These are phyloP conservation scores for Hirudinaria manillensis DNA, from an alignment of 2,888 invertebrate species.

Conservation along the genomic window DNA sequence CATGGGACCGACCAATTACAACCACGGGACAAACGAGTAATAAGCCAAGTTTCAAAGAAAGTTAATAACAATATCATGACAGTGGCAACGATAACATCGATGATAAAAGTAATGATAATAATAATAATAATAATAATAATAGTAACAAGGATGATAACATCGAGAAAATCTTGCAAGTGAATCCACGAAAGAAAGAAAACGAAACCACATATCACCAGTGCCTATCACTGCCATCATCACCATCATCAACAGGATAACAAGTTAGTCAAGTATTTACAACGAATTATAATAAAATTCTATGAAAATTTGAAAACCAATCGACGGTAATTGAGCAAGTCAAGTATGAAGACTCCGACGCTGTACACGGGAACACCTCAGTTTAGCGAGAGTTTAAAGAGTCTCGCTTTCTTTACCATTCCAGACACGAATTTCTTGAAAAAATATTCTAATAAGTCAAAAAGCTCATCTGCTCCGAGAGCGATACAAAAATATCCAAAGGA, in stretches of 20 bases:
- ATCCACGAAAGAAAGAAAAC: too few species aligned
- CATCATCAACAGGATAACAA: not conserved
- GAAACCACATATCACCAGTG: too few species aligned
- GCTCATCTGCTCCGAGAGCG: not conserved
- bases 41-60: too few species aligned
- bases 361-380: conserved; percentile 8
- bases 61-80: too few species aligned
- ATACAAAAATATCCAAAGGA: conserved; percentile 1
- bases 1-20: too few species aligned
- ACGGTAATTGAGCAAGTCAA: conserved; percentile 16
- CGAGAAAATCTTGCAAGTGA: too few species aligned
- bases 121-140: too few species aligned
- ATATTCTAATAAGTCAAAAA: conserved; percentile 16
- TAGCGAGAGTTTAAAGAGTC: not conserved
- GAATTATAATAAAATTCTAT: conserved; percentile 13
- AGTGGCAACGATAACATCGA: too few species aligned
- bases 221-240: too few species aligned
- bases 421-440: conserved; percentile 8
- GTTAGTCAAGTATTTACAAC: not conserved
- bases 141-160: too few species aligned
- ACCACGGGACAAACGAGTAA: too few species aligned
- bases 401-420: not conserved
- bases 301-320: conserved; percentile 18
- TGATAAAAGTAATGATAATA: too few species aligned
- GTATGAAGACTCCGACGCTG: conserved; percentile 9